A percentile compares a stretch with the other conserved stretches of the same genome.
Conservation (phyloP, 2,113 vertebrate genomes). For the Eretmochelys imbricata region DNA sequence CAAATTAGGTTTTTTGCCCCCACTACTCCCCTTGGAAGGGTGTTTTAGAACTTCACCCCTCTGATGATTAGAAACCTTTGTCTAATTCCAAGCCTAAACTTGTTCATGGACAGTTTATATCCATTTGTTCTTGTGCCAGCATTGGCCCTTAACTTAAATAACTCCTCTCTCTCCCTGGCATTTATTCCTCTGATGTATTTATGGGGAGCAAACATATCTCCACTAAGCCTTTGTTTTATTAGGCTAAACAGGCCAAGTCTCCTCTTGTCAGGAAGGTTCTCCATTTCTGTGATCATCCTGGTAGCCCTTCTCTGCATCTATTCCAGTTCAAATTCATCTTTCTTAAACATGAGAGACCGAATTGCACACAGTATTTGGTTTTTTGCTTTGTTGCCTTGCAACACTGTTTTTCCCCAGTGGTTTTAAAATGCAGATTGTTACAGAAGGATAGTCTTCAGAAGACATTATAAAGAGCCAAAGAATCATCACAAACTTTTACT, state of each 20-base stretch:
- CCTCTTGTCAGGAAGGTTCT: background rate
- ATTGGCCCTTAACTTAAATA: background rate
- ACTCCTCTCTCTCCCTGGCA: background rate
- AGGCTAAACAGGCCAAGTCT: background rate
- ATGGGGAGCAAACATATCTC: background rate
- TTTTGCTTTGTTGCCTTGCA: background rate
- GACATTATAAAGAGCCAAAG: conserved; percentile 21
- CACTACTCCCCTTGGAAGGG: background rate
- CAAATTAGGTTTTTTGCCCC: background rate
- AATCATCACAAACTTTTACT: background rate
- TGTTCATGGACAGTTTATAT: background rate
- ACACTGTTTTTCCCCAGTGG: background rate
- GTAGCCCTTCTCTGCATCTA: background rate
- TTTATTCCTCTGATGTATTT: background rate
- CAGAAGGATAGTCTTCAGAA: background rate
- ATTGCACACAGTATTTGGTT: background rate
- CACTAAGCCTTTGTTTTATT: background rate
- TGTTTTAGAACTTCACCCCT: background rate
- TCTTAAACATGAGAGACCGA: background rate
- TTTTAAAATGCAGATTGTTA: background rate
- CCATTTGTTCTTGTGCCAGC: background rate
- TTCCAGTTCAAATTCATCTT: background rate
- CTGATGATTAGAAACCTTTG: background rate
- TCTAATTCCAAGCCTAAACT: background rate
- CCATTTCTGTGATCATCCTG: background rate